Conservation (phyloP, 2,888 invertebrate genomes). For the Glyphotaelius pellucidus region DNA sequence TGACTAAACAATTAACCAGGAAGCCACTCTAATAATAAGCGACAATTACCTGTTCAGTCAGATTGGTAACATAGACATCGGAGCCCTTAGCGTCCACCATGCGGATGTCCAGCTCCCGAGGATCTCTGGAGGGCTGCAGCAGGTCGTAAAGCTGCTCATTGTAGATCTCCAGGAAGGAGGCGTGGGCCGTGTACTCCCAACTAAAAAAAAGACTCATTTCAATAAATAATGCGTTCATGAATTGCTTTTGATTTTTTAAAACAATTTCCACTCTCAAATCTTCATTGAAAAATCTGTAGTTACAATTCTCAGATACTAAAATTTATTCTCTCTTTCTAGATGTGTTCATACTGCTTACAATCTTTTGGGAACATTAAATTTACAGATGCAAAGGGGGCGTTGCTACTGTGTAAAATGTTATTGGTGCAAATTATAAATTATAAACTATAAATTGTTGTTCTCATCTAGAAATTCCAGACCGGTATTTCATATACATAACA, state of each 20-base stretch:
- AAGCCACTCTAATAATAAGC: background rate
- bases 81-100: conserved; percentile 75
- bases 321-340: background rate
- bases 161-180: conserved; percentile 84
- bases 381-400: background rate
- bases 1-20: too few species aligned
- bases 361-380: background rate
- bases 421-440: background rate
- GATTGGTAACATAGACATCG: conserved; percentile 79
- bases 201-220: conserved; percentile 42
- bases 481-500: background rate
- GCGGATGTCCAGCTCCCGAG: conserved; percentile 77
- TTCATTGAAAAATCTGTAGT: too few species aligned
- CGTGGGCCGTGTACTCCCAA: conserved; percentile 77
- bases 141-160: conserved; percentile 82
- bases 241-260: background rate
- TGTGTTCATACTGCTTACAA: background rate
- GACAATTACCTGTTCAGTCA: conserved; percentile 68
- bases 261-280: background rate
- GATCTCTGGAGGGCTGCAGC: conserved; percentile 72
- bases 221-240: background rate
- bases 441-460: background rate
- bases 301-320: background rate
- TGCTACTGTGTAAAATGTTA: background rate
- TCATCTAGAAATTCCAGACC: background rate